These are phyloP conservation scores for Asobara japonica DNA, from an alignment of 1,140 invertebrate genomes.

Conservation along the genomic window DNA sequence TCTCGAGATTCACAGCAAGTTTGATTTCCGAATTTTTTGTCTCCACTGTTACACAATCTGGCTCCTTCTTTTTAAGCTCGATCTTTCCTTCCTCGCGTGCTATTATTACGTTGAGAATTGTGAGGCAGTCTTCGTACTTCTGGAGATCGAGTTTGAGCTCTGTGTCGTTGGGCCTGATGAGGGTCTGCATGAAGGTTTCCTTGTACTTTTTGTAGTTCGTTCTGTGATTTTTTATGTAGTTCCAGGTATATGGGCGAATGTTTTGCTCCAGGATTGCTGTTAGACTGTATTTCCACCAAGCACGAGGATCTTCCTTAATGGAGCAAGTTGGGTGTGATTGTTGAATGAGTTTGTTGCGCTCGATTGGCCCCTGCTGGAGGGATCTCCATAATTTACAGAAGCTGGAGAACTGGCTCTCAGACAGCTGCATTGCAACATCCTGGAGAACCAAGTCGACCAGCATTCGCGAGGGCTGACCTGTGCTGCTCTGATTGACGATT, in stretches of 20 bases:
- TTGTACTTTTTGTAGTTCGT: constrained; percentile 78
- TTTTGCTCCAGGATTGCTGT: constrained; percentile 77
- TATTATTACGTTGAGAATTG: constrained; percentile 80
- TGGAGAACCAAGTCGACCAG: constrained; percentile 80
- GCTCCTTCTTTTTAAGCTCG: constrained; percentile 47
- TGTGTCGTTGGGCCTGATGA: constrained; percentile 77
- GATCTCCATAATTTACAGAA: constrained; percentile 75
- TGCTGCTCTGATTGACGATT: constrained; percentile 78
- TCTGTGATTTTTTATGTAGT: constrained; percentile 75
- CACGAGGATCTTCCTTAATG: constrained; percentile 59
- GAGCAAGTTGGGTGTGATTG: constrained; percentile 63
- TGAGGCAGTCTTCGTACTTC: constrained; percentile 78
- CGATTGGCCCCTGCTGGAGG: constrained; percentile 75
- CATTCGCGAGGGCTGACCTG: constrained; percentile 76
- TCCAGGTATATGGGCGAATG: constrained; percentile 79
- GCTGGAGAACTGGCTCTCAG: constrained; percentile 78
- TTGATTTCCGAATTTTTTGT: constrained; percentile 41
- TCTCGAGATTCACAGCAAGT: constrained; percentile 44
- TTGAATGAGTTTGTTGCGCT: constrained; percentile 58
- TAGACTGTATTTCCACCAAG: constrained; percentile 85
- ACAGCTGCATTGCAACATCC: constrained; percentile 79
- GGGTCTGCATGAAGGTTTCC: constrained; percentile 76
- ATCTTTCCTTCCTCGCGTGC: constrained; percentile 76
- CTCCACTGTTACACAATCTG: constrained; percentile 45
- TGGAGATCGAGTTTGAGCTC: constrained; percentile 78